Evolutionary conservation across 2,888 invertebrate species (phyloP), one percentile per base, ranked within the genome.

Genomic region (Pherbina coryleti): DNA sequence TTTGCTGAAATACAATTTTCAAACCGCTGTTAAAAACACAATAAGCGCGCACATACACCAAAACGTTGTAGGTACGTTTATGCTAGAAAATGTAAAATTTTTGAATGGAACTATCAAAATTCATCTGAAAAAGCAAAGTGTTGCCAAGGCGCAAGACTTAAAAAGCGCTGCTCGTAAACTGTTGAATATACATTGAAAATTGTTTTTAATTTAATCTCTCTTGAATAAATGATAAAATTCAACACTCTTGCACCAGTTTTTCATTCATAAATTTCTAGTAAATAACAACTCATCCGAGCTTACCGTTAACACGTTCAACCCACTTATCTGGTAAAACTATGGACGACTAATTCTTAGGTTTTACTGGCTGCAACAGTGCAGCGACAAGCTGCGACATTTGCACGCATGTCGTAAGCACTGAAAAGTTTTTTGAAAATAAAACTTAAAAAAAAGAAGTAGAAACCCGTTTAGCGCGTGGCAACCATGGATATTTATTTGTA

Each of bases 211-310:
- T n/a, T 55, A 22, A 44, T 44, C 44, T 44, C n/a, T 11, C 3
- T 2, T 2, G 14, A 44, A 44, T 11, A 44, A 11, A 14, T 44
- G 14, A 44, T 44, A 11, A 44, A 11, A 3, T 44, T 11, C 14
- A 44, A 2, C 11, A 2, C 1, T 11, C 14, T 14, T 2, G 14
- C 14, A 11, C 44, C 44, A 14, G 44, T 44, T 37, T 34, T 72
- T 72, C 72, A 72, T 72, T 72, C 72, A 72, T 72, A 60, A 72
- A 19, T 72, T 44, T 72, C 8, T 60, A 60, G 72, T 17, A 34
- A 37, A 55, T 57, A 19, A 71, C 71, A 71, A 34, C 71, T 71
- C 71, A 55, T 71, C 57, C 71, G 19, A 31, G 71, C 55, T 57
- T 57, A 57, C 57, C 55, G 71, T 25, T 34, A 37, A 72, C 72